Base-by-base conservation (phyloP, 2,797 vertebrate species). In the Carapus acus region DNA sequence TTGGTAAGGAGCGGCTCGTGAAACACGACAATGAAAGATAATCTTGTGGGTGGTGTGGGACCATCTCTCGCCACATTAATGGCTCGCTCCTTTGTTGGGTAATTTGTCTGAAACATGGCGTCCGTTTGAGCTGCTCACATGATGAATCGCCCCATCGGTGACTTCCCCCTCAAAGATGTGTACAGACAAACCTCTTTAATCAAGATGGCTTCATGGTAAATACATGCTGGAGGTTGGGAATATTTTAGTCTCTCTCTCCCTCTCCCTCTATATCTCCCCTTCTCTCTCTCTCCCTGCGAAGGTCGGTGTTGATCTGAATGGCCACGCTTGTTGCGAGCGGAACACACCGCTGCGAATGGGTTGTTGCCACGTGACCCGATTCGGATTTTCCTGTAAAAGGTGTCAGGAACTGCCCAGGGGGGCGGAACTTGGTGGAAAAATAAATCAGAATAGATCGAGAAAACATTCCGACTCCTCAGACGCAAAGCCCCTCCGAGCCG, bases 391-490 rank as follows among this genome's bases (percentile, higher is more conserved):
- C 1, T 2, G 52, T 59, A 62, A 62, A 66, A 56, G n/a, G n/a
- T n/a, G 42, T 8, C 4, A 45, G 58, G 50, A 43, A 8, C 63
- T 59, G 53, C 67, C 67, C 69, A 49, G 1, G 8, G 67, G 56
- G 59, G 65, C 60, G 65, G 70, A 59, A 42, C 47, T 49, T 41
- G 1, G 15, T 51, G 55, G 43, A 42, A 74, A 73, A 78, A 73
- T 65, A n/a, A 68, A 69, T 69, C 70, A 69, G n/a, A n/a, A n/a
- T n/a, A 52, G 37, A 67, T 29, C 47, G 46, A 47, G 39, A 70
- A 75, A 77, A 74, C 62, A 71, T 55, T 63, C 39, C 53, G 58
- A 22, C 19, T 46, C 51, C 49, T 68, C 37, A 62, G 50, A 70
- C 57, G 46, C 45, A 55, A 45, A 60, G 22, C 39, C 42, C 22